Conservation (phyloP, 2,113 vertebrate genomes). For the Numenius arquata region DNA sequence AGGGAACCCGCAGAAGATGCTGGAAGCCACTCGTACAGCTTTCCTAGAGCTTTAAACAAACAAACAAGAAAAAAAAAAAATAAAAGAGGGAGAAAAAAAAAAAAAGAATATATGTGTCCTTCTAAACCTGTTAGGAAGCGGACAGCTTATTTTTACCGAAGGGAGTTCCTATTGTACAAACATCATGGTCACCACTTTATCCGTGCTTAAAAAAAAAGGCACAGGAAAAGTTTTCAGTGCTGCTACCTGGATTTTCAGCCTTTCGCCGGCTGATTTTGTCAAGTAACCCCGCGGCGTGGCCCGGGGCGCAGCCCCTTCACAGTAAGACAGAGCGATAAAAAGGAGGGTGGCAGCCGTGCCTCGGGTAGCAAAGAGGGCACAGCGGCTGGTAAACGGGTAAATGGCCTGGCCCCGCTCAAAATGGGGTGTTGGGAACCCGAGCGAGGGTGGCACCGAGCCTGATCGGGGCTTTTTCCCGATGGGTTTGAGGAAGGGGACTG, state of each 20-base stretch:
- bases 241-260: constrained; percentile 45
- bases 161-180: background rate
- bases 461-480: background rate
- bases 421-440: background rate
- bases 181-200: background rate
- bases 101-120: background rate
- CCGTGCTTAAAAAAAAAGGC: constrained; percentile 33
- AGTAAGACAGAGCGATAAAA: background rate
- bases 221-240: constrained; percentile 56
- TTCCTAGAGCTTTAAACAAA: background rate
- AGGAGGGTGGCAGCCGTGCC: background rate
- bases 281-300: constrained; percentile 6
- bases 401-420: background rate
- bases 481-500: background rate
- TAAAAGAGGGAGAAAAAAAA: too few species aligned
- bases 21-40: background rate
- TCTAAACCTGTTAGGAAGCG: constrained; percentile 19
- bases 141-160: constrained; percentile 38
- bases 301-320: constrained; percentile 17
- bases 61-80: background rate
- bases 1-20: background rate
- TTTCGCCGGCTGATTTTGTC: constrained; percentile 43
- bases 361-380: background rate
- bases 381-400: background rate
- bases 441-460: background rate